Conservation (phyloP, 2,888 invertebrate genomes). For the Lithosia quadra region DNA sequence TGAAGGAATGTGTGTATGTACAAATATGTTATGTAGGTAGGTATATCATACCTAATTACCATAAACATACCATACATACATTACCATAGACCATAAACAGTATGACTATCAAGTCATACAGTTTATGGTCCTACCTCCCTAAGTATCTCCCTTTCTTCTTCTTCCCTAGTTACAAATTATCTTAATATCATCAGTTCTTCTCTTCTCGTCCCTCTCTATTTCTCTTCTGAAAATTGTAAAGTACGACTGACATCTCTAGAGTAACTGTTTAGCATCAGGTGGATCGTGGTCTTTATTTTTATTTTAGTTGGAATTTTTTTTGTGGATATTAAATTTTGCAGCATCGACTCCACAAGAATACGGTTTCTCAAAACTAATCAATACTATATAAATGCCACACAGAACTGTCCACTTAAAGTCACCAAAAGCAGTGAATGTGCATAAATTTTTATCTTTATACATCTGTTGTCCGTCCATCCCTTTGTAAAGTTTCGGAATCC, state of each 20-base stretch:
- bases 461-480: constrained; percentile 57
- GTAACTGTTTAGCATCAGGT: neutral
- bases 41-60: too few relatives aligned
- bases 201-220: neutral
- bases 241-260: neutral
- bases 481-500: constrained; percentile 53
- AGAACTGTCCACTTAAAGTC: constrained; percentile 32
- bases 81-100: too few relatives aligned
- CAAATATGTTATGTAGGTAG: too few relatives aligned
- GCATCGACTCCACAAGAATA: neutral
- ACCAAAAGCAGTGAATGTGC: constrained; percentile 38
- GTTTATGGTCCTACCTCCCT: too few relatives aligned
- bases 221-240: neutral
- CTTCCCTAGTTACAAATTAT: neutral
- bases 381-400: constrained; percentile 16
- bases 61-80: too few relatives aligned
- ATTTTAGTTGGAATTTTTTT: neutral
- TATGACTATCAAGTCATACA: too few relatives aligned
- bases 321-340: neutral
- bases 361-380: constrained; percentile 3
- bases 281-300: neutral
- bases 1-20: too few relatives aligned
- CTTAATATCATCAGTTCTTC: neutral
- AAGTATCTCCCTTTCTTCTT: neutral
- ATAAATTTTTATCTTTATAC: constrained; percentile 46